phyloP scores from a whole-genome alignment of 2,797 vertebrate genomes.

The Halcyon smyrnensis region DNA sequence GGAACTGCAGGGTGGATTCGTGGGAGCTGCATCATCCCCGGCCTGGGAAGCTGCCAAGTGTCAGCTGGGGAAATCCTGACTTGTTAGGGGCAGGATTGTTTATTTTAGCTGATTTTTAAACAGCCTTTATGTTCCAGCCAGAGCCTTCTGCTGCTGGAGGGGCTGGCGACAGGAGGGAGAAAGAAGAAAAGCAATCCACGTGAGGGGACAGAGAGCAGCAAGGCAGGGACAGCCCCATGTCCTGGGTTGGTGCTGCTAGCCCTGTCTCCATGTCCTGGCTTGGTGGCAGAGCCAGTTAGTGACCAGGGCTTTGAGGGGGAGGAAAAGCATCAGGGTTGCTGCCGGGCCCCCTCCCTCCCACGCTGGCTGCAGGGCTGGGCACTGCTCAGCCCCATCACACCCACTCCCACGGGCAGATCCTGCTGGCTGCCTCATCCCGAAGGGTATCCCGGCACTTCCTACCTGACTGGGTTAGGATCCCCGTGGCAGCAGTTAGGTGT shows the following conservation, averaged over 20 bases:
- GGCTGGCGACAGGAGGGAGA: background rate
- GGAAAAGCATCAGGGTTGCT: accelerated
- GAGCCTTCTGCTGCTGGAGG: background rate
- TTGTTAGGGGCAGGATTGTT: background rate
- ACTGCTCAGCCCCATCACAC: background rate
- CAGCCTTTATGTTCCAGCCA: background rate
- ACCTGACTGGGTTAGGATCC: background rate
- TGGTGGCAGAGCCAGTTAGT: background rate
- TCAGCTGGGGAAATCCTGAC: background rate
- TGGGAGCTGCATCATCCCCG: background rate
- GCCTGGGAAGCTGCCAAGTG: background rate
- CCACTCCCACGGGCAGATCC: accelerated
- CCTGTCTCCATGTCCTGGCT: background rate
- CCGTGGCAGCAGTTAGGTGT: background rate
- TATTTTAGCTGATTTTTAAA: background rate
- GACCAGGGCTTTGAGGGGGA: background rate
- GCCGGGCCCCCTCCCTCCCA: background rate
- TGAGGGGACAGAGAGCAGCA: background rate
- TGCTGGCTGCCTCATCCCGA: background rate
- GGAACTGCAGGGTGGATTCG: background rate
- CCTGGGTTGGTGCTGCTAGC: background rate
- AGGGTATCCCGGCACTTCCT: background rate
- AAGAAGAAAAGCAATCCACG: background rate
- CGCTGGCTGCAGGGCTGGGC: background rate
- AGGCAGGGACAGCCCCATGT: background rate